Base-by-base conservation (phyloP, 2,113 vertebrate species). In the Pelmatolapia mariae region DNA sequence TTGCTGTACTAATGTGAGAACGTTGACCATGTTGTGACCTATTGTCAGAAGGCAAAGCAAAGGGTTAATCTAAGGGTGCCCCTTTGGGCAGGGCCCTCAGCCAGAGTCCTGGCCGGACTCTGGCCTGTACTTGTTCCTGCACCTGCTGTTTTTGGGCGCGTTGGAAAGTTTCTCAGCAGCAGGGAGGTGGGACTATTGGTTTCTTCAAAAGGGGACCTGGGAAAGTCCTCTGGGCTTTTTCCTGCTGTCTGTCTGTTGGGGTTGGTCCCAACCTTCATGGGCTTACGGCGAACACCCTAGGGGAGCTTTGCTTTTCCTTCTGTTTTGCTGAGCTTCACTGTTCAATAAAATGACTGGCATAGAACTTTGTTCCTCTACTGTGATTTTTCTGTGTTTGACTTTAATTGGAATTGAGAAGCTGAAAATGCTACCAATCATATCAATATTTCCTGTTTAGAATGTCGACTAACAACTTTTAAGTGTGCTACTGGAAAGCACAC, bases 261-360 rank as follows among this genome's bases (percentile, higher is more conserved):
- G 50, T 53, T 53, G 50, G 50, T 53, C 50, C 19, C 10, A n/a
- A 53, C 9, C 19, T 53, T 1, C 50, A 53, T 53, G 50, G 4
- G 2, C 50, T n/a, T 53, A 53, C 1, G 5, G 0, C 19, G 6
- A 53, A 53, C 50, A 53, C 50, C 50, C 50, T 53, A n/a, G 19
- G 50, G 50, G 19, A 53, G 50, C 19, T 53, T 53, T 53, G 50
- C 50, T 53, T 53, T n/a, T 53, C 19, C 50, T 53, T 53, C 19
- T 53, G 9, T 53, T 53, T 53, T 53, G 19, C 50, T 53, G 19
- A 53, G 50, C 50, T 53, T n/a, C 19, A n/a, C 50, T 53, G 50
- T 53, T n/a, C 50, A 53, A 53, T n/a, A 53, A n/a, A 10, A n/a
- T 5, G 1, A 19, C 50, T 53, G 50, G 9, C 8, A 19, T 3